Evolutionary conservation across 2,797 vertebrate genomes (phyloP), one percentile per base, ranked within the genome.

Genomic region (Tapera naevia): DNA sequence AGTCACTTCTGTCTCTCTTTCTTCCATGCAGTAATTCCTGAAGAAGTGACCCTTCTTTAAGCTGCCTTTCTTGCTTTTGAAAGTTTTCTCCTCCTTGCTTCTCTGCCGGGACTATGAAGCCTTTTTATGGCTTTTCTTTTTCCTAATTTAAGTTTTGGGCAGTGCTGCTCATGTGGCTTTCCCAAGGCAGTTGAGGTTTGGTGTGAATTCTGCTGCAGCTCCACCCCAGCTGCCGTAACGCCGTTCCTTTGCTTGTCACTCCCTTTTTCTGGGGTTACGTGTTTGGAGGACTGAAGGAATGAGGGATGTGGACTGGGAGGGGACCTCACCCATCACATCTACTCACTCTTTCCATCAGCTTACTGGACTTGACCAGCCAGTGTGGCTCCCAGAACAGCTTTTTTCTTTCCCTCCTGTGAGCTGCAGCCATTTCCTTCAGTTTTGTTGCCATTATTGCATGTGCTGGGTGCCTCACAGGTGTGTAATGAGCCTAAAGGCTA

Each of bases 11-110:
- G 81, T 66, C 39, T 86, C 73, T 30, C 2, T 16, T 87, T 73
- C 80, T 91, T 88, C 91, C 94, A 91, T 91, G 66, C 35, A 39
- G 80, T 93, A 88, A 94, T 81, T 94, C 73, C 62, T 56, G 8
- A 54, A 81, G 33, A 80, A 86, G 11, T 23, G 39, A 56, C 73
- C 25, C 51, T 87, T 76, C 64, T 57, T 37, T 54, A 70, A 82
- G 51, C 84, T 64, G 70, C 27, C 46, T 67, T 54, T 48, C 81
- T 83, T n/a, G 43, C 51, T 81, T 58, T 76, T 60, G 41, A 75
- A 64, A 32, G 64, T 70, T 45, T 30, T 7, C 48, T 82, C 45
- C 74, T 91, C 45, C 86, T 87, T 58, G 24, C 60, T 88, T 83
- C 46, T 10, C 80, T 81, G 37, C 35, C 1, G 22, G 66, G 80